phyloP scores from a whole-genome alignment of 2,113 vertebrate genomes.

The Bambusicola thoracicus region DNA sequence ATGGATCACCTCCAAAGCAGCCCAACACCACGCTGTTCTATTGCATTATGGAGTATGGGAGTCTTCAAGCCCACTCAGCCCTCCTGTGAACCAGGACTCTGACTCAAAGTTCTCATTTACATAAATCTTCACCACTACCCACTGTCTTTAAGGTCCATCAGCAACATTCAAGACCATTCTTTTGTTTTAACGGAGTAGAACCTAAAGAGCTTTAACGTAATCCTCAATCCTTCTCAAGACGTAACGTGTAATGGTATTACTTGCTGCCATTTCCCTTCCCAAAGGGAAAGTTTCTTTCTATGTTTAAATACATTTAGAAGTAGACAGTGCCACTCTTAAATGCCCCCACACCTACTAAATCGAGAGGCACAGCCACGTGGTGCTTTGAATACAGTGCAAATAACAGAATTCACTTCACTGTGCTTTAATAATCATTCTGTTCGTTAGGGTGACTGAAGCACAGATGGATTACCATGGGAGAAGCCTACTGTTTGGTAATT shows the following conservation, averaged over 20 bases:
- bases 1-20: neutral
- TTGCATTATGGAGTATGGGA: neutral
- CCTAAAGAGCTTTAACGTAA: slow-evolving; percentile 22
- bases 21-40: neutral
- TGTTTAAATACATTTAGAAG: slow-evolving; percentile 4
- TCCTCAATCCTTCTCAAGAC: neutral
- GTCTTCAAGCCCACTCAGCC: neutral
- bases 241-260: slow-evolving; percentile 39
- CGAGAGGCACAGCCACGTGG: neutral
- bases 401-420: neutral
- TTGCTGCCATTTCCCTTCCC: slow-evolving; percentile 15
- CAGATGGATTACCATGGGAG: neutral
- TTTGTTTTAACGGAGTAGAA: slow-evolving; percentile 47
- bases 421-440: neutral
- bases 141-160: neutral
- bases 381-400: neutral
- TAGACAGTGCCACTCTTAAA: neutral
- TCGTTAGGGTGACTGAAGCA: slow-evolving; percentile 13
- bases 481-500: neutral
- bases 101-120: neutral
- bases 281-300: slow-evolving; percentile 57
- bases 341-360: neutral
- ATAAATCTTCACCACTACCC: neutral
- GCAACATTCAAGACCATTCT: neutral
- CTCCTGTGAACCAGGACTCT: neutral